Base-by-base conservation (phyloP, 2,888 invertebrate species). In the Mythimna impura region DNA sequence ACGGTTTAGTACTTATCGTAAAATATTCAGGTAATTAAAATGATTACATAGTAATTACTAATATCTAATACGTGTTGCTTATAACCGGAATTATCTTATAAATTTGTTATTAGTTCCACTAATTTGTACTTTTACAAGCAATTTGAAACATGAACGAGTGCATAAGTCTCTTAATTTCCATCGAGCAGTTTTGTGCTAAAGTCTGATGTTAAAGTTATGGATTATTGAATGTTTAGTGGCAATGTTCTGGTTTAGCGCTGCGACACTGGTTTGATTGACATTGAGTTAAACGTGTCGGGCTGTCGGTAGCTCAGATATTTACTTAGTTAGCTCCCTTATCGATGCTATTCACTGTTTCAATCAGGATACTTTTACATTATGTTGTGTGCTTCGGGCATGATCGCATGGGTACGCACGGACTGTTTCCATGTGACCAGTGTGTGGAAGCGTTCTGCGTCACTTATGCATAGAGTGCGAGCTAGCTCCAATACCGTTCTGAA, bases 21-120 rank as follows among this genome's bases (percentile, higher is more conserved):
- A 80, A 70, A 73, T 81, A 81, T 81, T 80, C 81, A 81, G 52
- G 25, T 75, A 82, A 82, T 82, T 78, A 83, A 83, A 83, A 63
- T 83, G 68, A 83, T 78, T 82, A 75, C 76, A 54, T 25, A 66
- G 83, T 74, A 52, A 76, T 83, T 72, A 80, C 73, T 60, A 75
- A 76, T 76, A 75, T 69, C 79, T 75, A 70, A 82, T 81, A 73
- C 71, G 73, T 76, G 79, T 72, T 20, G 55, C 57, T 81, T 73
- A 72, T 79, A 71, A 72, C 65, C 63, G 30, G 40, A 81, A 63
- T 84, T 71, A 74, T 71, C 66, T 78, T 81, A 74, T 73, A 80
- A 80, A 82, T 76, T 73, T 30, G 61, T 80, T 47, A 80, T 84
- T 76, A 84, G 57, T 36, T 34, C 47, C 30, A 55, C 69, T 76